Conservation (phyloP, 2,113 vertebrate genomes). For the Mormyrus lacerda region DNA sequence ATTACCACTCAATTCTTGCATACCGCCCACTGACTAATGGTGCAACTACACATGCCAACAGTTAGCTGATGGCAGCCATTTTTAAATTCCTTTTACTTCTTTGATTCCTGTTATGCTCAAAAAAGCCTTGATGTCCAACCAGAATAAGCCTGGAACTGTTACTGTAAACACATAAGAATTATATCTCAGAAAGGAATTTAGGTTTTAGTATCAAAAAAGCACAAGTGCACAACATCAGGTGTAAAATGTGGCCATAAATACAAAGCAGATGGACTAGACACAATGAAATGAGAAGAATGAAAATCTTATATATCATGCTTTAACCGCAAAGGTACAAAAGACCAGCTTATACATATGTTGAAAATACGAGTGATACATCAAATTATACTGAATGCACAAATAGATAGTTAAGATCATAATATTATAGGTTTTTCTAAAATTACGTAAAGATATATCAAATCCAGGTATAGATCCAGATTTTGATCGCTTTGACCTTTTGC, state of each 20-base stretch:
- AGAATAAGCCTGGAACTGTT: not conserved
- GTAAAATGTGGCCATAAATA: not conserved
- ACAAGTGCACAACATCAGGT: not conserved
- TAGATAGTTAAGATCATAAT: not conserved
- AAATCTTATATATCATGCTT: not conserved
- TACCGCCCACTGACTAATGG: not conserved
- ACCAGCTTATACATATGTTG: not conserved
- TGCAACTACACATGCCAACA: not conserved
- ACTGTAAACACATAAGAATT: not conserved
- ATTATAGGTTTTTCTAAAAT: not conserved
- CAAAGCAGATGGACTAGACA: not conserved
- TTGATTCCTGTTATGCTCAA: not conserved
- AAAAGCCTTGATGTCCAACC: not conserved
- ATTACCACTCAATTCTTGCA: not conserved
- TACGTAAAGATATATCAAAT: not conserved
- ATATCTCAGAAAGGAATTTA: not conserved
- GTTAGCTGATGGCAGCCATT: not conserved
- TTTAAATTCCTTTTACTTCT: not conserved
- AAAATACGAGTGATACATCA: conserved; percentile 2
- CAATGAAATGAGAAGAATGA: not conserved
- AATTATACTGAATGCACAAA: conserved; percentile 6
- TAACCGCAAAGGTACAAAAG: not conserved
- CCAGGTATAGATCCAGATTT: not conserved
- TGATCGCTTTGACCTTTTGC: not conserved
- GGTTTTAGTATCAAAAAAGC: not conserved